These are phyloP conservation scores for Spatula versicolor DNA, from an alignment of 2,797 vertebrate species.

Conservation along the genomic window DNA sequence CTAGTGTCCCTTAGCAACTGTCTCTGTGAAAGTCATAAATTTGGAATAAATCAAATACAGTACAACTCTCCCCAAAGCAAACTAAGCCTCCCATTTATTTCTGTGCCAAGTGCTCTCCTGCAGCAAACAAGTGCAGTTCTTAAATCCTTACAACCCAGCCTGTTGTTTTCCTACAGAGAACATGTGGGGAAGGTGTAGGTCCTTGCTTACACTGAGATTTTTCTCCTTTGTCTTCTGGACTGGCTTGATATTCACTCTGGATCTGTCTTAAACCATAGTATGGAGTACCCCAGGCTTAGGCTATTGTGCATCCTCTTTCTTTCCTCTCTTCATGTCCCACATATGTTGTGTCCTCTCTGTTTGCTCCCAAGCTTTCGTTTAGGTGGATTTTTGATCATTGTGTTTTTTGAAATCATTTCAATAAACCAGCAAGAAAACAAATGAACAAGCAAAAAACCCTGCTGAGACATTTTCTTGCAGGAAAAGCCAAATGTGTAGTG, in stretches of 20 bases:
- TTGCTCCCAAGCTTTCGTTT: background rate
- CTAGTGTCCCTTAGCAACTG: background rate
- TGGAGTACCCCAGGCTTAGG: background rate
- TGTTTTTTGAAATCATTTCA: background rate
- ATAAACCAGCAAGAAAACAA: background rate
- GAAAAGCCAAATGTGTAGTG: background rate
- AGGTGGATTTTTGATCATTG: background rate
- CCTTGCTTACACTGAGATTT: background rate
- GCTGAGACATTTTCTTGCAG: background rate
- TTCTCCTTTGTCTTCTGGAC: background rate
- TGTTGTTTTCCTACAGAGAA: background rate
- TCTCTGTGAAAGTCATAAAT: constrained; percentile 23
- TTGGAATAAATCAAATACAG: constrained; percentile 28
- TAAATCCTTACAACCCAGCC: constrained; percentile 7
- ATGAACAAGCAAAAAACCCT: background rate
- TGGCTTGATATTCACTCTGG: background rate
- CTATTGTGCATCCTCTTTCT: background rate
- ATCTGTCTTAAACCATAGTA: background rate
- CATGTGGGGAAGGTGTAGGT: background rate
- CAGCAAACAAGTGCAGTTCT: constrained; percentile 34
- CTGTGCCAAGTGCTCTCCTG: background rate
- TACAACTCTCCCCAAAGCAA: constrained; percentile 15
- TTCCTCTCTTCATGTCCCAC: background rate
- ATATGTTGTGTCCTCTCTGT: background rate
- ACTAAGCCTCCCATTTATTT: constrained; percentile 24